A percentile compares a stretch with the other conserved stretches of the same genome.
These are phyloP conservation scores for Thalassoma bifasciatum DNA, from an alignment of 2,113 vertebrate genomes.

Conservation along the genomic window DNA sequence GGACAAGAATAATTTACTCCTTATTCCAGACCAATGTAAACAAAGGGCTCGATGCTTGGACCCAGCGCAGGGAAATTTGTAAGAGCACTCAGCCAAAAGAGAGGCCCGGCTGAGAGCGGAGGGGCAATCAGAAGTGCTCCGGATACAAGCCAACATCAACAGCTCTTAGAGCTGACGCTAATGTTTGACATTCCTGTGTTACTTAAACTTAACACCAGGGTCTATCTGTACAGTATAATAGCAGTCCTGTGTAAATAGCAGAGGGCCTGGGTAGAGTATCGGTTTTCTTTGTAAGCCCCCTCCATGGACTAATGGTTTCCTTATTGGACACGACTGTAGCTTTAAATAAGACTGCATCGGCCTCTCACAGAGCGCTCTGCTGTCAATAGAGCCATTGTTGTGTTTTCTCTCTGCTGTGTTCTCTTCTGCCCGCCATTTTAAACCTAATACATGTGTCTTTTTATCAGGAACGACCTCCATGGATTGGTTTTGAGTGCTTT, in stretches of 20 bases:
- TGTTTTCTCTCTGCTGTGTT: conserved; percentile 5
- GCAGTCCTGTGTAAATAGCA: conserved; percentile 72
- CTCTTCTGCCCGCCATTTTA: conserved; percentile 28
- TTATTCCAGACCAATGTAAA: conserved; percentile 77
- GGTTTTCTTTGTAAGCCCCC: conserved; percentile 71
- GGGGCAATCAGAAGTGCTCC: conserved; percentile 79
- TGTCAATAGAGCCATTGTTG: conserved; percentile 59
- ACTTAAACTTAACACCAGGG: conserved; percentile 80
- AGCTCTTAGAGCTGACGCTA: conserved; percentile 76
- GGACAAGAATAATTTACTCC: conserved; percentile 81
- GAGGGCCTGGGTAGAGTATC: conserved; percentile 63
- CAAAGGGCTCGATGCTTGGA: conserved; percentile 76
- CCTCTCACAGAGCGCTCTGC: conserved; percentile 44
- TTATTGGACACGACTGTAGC: conserved; percentile 66
- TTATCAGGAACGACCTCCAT: conserved; percentile 16
- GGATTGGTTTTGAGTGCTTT: conserved; percentile 41
- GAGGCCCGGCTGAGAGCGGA: conserved; percentile 68
- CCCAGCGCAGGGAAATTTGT: conserved; percentile 73
- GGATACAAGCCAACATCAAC: conserved; percentile 81
- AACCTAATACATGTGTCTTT: conserved; percentile 34
- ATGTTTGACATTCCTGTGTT: conserved; percentile 82
- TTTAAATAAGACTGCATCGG: conserved; percentile 49
- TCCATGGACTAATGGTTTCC: conserved; percentile 75
- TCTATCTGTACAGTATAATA: conserved; percentile 72
- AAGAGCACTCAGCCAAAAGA: conserved; percentile 73